Conservation (phyloP, 2,888 invertebrate species). For the Aleiodes testaceus region DNA sequence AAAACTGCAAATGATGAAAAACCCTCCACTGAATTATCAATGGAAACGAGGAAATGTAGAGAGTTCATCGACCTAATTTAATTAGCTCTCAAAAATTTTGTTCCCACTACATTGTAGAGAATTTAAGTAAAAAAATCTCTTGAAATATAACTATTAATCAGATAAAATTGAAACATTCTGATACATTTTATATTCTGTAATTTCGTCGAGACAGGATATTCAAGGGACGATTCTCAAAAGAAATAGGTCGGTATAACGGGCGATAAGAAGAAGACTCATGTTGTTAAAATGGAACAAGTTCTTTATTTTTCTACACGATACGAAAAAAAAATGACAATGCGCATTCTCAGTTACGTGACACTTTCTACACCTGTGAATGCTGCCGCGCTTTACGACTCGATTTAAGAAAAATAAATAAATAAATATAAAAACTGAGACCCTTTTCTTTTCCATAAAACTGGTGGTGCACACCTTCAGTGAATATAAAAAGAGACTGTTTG, state of each 20-base stretch:
- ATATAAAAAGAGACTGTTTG: constrained; percentile 38
- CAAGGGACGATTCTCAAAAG: constrained; percentile 34
- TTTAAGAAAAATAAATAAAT: constrained; percentile 39
- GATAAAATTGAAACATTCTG: too few relatives aligned
- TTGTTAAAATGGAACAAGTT: constrained; percentile 35
- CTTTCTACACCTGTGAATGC: constrained; percentile 51
- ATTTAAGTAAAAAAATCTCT: too few relatives aligned
- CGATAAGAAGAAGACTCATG: constrained; percentile 36
- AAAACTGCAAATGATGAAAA: too few relatives aligned
- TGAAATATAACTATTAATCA: too few relatives aligned
- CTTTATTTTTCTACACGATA: constrained; percentile 5
- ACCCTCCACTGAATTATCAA: too few relatives aligned
- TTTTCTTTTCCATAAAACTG: constrained; percentile 29
- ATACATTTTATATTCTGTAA: too few relatives aligned
- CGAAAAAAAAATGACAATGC: background rate
- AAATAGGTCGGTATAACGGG: constrained; percentile 35
- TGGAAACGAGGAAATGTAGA: too few relatives aligned
- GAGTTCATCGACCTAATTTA: too few relatives aligned
- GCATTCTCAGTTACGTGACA: constrained; percentile 38
- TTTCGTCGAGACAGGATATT: background rate
- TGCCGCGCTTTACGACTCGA: constrained; percentile 50
- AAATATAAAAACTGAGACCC: constrained; percentile 12
- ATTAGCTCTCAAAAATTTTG: too few relatives aligned
- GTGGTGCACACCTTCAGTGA: constrained; percentile 29
- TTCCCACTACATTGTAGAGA: too few relatives aligned